Evolutionary conservation across 2,888 invertebrate species (phyloP).

Genomic region (Onchidella celtica): DNA sequence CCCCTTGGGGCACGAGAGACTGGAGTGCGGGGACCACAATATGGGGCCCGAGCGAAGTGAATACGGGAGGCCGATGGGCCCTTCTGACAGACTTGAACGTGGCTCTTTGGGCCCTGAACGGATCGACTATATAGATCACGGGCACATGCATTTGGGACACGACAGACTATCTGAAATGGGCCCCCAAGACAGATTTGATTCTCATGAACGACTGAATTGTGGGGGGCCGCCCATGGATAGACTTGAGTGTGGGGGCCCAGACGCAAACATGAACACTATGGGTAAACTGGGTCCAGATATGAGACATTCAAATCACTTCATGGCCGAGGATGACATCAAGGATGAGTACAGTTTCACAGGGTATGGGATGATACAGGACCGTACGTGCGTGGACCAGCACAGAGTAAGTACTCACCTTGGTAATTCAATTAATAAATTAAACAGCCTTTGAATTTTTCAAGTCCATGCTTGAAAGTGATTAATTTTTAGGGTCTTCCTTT

Average conservation of each 20-base stretch:
- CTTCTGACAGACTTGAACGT: neutral
- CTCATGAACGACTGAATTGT: conserved; percentile 27
- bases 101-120: conserved; percentile 11
- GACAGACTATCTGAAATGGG: conserved; percentile 13
- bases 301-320: neutral
- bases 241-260: conserved; percentile 32
- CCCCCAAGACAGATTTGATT: conserved; percentile 15
- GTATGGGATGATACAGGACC: conserved; percentile 19
- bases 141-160: neutral
- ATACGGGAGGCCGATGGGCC: conserved; percentile 1
- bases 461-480: too few relatives aligned
- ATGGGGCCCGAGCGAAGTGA: conserved; percentile 14
- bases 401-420: conserved; percentile 26
- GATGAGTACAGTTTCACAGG: conserved; percentile 34
- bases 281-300: conserved; percentile 3
- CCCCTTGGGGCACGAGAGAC: conserved; percentile 18
- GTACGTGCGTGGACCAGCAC: conserved; percentile 25
- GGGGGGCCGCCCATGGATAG: conserved; percentile 12
- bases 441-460: too few relatives aligned
- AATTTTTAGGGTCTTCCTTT: too few relatives aligned
- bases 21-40: conserved; percentile 3
- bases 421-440: too few relatives aligned
- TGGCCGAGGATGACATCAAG: conserved; percentile 25
- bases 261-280: conserved; percentile 40
- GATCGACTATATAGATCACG: conserved; percentile 20